Percentiles rank a stretch among this genome's conserved stretches.
Conservation (phyloP, 2,888 invertebrate genomes). For the Epicampocera succincta region DNA sequence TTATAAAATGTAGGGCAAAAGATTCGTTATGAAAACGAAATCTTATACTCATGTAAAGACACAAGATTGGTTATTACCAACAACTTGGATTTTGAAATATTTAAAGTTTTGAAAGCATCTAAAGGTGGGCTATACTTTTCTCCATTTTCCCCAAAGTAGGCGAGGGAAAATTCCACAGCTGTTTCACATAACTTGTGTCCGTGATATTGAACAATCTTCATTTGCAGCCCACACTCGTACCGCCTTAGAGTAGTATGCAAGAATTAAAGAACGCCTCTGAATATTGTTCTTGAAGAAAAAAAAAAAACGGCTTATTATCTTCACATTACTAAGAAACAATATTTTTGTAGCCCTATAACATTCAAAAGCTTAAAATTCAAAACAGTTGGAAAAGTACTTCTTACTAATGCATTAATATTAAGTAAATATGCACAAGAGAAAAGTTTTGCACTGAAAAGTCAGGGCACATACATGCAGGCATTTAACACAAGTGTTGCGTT, state of each 20-base stretch:
- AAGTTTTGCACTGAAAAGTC: conserved; percentile 50
- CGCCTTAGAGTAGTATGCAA: not conserved
- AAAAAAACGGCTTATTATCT: conserved; percentile 37
- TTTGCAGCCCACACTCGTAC: too few species aligned
- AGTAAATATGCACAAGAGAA: conserved; percentile 57
- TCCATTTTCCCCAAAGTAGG: too few species aligned
- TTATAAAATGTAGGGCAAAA: too few species aligned
- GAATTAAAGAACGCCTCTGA: not conserved
- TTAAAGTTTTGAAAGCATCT: too few species aligned
- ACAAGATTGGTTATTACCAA: too few species aligned
- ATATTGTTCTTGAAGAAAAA: not conserved
- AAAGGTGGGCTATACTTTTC: too few species aligned
- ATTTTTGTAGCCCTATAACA: conserved; percentile 14
- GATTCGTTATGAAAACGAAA: too few species aligned
- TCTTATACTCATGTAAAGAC: too few species aligned
- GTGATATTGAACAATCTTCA: too few species aligned
- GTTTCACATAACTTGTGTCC: too few species aligned
- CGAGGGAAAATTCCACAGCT: too few species aligned
- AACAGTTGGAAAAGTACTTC: conserved; percentile 47
- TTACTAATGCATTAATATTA: conserved; percentile 60
- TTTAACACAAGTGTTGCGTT: conserved; percentile 54
- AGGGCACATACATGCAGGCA: conserved; percentile 32
- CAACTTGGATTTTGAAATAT: too few species aligned
- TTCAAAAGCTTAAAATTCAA: conserved; percentile 38
- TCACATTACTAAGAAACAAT: conserved; percentile 48